Evolutionary conservation across 2,113 vertebrate genomes (phyloP).

Genomic region (Bucco capensis): DNA sequence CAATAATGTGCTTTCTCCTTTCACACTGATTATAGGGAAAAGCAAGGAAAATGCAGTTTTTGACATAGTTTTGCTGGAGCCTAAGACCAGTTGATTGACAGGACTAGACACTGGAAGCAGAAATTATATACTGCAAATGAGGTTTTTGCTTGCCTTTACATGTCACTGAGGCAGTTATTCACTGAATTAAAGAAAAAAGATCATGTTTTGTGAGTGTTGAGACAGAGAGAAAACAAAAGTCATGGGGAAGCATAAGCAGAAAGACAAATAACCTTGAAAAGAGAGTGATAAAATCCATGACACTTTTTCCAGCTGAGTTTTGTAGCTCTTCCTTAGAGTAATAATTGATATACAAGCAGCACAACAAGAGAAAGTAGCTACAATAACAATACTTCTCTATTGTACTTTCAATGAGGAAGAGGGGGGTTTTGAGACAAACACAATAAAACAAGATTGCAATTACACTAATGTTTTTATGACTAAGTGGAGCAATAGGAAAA

Average conservation of each 20-base stretch:
- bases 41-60: not conserved
- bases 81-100: slow-evolving; percentile 1
- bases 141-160: not conserved
- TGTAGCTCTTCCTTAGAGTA: not conserved
- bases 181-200: not conserved
- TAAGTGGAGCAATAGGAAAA: not conserved
- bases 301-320: not conserved
- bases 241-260: not conserved
- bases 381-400: not conserved
- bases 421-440: not conserved
- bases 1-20: not conserved
- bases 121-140: slow-evolving; percentile 12
- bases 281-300: not conserved
- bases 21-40: not conserved
- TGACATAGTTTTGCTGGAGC: not conserved
- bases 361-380: not conserved
- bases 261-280: not conserved
- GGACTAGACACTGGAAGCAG: not conserved
- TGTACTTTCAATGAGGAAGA: not conserved
- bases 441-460: not conserved
- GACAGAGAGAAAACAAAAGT: not conserved
- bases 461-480: not conserved
- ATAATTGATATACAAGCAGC: not conserved
- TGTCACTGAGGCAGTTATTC: not conserved
- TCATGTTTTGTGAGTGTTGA: not conserved